Evolutionary conservation across 1,140 invertebrate species (phyloP).

Genomic region (Anagrus nilaparvatae): DNA sequence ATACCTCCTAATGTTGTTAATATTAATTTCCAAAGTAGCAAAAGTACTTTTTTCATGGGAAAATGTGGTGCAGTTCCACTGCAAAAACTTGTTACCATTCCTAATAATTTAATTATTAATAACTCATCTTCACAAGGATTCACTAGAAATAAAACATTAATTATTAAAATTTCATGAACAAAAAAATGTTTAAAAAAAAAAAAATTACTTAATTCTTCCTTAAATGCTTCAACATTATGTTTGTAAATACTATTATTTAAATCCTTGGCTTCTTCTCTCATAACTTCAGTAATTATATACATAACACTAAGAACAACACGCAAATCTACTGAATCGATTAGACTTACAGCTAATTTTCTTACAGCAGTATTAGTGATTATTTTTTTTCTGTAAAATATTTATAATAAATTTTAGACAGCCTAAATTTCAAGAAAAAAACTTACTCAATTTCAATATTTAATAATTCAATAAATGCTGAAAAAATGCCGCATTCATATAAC

Average conservation of each 20-base stretch:
- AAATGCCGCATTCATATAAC: conserved; percentile 80
- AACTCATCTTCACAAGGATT: conserved; percentile 63
- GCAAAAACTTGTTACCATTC: conserved; percentile 92
- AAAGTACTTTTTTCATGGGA: conserved; percentile 93
- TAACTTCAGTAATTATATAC: conserved; percentile 89
- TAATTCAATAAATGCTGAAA: conserved; percentile 80
- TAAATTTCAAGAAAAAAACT: conserved; percentile 23
- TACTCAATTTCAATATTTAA: conserved; percentile 91
- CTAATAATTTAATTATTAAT: conserved; percentile 77
- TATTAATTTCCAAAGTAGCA: conserved; percentile 93
- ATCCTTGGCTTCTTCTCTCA: conserved; percentile 57
- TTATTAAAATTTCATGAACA: conserved; percentile 5
- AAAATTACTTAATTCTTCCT: conserved; percentile 63
- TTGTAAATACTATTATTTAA: conserved; percentile 57
- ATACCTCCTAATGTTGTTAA: conserved; percentile 85
- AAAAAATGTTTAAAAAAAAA: conserved; percentile 2
- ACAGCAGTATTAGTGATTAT: conserved; percentile 64
- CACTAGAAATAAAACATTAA: conserved; percentile 20
- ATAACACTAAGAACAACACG: conserved; percentile 85
- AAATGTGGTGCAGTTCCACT: conserved; percentile 90
- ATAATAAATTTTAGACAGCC: conserved; percentile 9
- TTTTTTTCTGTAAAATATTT: conserved; percentile 50
- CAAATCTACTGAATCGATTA: conserved; percentile 85
- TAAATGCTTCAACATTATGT: conserved; percentile 63
- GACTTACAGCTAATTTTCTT: conserved; percentile 78